Evolutionary conservation across 2,888 invertebrate genomes (phyloP), one percentile per base, ranked within the genome.

Genomic region (Noctuana brunneofusca): DNA sequence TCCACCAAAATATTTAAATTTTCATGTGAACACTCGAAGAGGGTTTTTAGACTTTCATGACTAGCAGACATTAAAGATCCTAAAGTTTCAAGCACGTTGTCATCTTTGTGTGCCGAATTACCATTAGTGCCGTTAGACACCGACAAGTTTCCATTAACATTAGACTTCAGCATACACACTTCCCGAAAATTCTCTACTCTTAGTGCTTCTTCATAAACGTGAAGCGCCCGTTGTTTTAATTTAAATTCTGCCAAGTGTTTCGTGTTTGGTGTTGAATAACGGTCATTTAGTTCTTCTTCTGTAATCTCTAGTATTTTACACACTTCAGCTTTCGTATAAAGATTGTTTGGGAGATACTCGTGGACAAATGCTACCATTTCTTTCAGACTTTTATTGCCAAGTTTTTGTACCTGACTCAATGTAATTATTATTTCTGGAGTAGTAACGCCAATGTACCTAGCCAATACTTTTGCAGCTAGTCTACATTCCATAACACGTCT

Each of bases 21-120:
- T 0, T 95, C 93, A 89, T 98, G 97, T 63, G 98, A 98, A 85
- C 99, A 99, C 81, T 99, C 97, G 83, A 98, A 99, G 3, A 96
- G 88, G 65, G 94, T 93, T 63, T 94, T 93, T 57, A 99, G 93
- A 77, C 98, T 99, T 38, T 92, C 87, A 79, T 99, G 99, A 75
- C 99, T 99, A 60, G 94, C 93, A 52, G 94, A 94, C 97, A 99
- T 98, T 55, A 99, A 91, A 65, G 90, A 82, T 0, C 98, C 98
- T 53, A 99, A 89, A 49, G 89, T 83, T 48, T 81, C 75, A 38
- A 96, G 77, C 55, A 92, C 84, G 66, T 87, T 83, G 11, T 78
- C 79, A 16, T 79, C 77, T 48, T 53, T 53, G 16, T 48, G 6
- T 18, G 3, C n/a, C 8, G 12, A 24, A 62, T 68, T 67, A 22